phyloP scores from a whole-genome alignment of 2,797 vertebrate species.

The Sebastes vulpes region DNA sequence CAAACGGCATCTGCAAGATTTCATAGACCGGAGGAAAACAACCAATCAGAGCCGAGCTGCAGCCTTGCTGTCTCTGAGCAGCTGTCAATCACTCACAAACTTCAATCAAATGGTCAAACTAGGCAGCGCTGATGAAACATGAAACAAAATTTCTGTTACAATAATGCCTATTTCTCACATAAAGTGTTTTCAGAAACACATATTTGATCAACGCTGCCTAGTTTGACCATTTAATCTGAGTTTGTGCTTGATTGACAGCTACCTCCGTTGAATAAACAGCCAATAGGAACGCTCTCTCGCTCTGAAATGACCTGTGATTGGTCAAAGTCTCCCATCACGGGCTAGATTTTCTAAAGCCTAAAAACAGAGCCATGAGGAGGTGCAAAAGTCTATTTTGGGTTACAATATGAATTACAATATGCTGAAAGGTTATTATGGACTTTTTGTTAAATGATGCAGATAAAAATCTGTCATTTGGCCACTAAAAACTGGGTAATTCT shows the following conservation, averaged over 20 bases:
- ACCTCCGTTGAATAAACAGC: neutral
- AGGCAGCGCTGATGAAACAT: neutral
- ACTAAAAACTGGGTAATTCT: neutral
- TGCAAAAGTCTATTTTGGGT: too few relatives aligned
- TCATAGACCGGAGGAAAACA: neutral
- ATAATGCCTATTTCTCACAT: neutral
- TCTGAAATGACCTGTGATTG: too few relatives aligned
- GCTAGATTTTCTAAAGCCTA: too few relatives aligned
- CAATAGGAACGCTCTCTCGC: too few relatives aligned
- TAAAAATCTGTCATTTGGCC: neutral
- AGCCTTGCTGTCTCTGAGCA: neutral
- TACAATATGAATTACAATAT: too few relatives aligned
- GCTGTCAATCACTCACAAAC: neutral
- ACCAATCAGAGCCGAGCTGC: neutral
- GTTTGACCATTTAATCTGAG: neutral
- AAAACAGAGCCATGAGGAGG: too few relatives aligned
- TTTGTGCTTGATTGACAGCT: neutral
- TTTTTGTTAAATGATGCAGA: neutral
- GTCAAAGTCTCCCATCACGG: too few relatives aligned
- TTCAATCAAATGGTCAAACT: accelerated
- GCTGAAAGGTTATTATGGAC: neutral
- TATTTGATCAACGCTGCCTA: neutral
- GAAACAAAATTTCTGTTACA: neutral
- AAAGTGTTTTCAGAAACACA: neutral
- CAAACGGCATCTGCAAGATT: neutral